phyloP scores from a whole-genome alignment of 1,140 invertebrate species.

The Chlorops oryzae region DNA sequence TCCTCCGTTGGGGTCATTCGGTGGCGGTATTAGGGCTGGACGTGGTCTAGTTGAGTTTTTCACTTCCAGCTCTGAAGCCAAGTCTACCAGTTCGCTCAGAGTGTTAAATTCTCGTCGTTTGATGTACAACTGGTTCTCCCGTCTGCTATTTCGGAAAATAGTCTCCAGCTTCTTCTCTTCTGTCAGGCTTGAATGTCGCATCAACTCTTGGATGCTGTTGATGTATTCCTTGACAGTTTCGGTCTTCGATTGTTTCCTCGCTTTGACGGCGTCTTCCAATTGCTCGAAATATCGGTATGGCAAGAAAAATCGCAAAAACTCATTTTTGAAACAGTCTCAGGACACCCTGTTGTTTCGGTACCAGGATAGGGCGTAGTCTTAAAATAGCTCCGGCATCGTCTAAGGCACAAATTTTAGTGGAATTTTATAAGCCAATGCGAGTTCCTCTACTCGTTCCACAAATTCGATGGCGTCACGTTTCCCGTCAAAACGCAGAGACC shows the following conservation, averaged over 20 bases:
- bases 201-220: background rate
- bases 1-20: background rate
- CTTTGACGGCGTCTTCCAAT: background rate
- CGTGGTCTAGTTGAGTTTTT: background rate
- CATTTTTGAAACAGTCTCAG: background rate
- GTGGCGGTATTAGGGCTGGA: background rate
- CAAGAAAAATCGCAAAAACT: background rate
- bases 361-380: background rate
- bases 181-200: background rate
- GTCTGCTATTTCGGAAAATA: background rate
- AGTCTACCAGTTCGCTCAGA: background rate
- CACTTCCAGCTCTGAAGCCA: background rate
- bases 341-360: background rate
- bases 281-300: background rate
- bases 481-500: too few relatives aligned
- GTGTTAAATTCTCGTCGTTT: background rate
- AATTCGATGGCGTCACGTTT: too few relatives aligned
- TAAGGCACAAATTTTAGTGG: background rate
- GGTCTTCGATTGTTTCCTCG: background rate
- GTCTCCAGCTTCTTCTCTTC: conserved; percentile 1
- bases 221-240: background rate
- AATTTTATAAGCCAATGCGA: background rate
- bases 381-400: background rate
- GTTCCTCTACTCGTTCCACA: background rate
- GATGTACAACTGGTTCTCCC: background rate